A percentile compares a stretch with the other conserved stretches of the same genome.
These are phyloP conservation scores for Holotrichia oblita DNA, from an alignment of 1,140 invertebrate species.

Conservation along the genomic window DNA sequence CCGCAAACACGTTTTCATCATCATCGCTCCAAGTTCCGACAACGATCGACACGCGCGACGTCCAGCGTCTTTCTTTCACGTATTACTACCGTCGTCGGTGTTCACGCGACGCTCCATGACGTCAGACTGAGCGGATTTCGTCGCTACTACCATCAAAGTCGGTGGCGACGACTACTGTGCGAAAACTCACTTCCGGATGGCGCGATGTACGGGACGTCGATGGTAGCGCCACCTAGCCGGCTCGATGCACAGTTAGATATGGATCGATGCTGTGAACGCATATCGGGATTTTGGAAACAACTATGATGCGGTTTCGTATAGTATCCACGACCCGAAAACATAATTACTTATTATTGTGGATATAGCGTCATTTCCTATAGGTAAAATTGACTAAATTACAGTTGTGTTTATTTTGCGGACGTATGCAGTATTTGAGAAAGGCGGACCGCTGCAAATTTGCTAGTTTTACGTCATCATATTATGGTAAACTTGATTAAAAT, in stretches of 20 bases:
- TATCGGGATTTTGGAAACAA: background rate
- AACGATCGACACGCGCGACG: conserved; percentile 6
- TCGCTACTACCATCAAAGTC: background rate
- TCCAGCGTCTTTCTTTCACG: background rate
- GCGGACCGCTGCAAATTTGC: too few species aligned
- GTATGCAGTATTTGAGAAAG: too few species aligned
- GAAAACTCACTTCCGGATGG: conserved; percentile 7
- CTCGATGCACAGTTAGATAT: background rate
- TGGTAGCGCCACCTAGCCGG: conserved; percentile 9
- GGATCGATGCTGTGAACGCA: conserved; percentile 2
- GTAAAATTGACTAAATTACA: too few species aligned
- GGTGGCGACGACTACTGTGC: background rate
- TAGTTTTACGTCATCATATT: too few species aligned
- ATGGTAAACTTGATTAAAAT: too few species aligned
- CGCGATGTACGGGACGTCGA: background rate
- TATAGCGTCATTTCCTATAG: too few species aligned
- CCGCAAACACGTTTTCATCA: background rate
- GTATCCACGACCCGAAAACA: too few species aligned
- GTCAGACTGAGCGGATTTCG: conserved; percentile 14
- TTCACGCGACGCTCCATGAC: conserved; percentile 31
- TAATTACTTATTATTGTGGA: too few species aligned
- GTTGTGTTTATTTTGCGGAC: too few species aligned
- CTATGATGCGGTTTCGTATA: background rate
- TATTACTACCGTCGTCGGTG: background rate
- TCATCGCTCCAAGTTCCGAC: background rate